Evolutionary conservation across 2,797 vertebrate species (phyloP).

Genomic region (Carapus acus): DNA sequence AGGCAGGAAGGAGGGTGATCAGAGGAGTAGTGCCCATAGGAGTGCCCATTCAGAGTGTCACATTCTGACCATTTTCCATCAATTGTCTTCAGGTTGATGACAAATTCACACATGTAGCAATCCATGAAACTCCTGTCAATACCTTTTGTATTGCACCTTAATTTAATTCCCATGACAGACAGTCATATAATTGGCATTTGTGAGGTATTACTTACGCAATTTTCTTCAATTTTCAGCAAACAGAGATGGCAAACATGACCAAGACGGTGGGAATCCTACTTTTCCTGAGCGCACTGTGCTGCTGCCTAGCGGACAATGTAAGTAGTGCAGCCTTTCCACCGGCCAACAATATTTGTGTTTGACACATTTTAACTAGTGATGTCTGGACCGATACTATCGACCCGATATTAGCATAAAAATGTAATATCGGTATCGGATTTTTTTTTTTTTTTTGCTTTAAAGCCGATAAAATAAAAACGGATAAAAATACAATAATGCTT

Average conservation of each 20-base stretch:
- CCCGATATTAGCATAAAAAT: too few relatives aligned
- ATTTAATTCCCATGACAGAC: neutral
- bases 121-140: too few relatives aligned
- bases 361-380: too few relatives aligned
- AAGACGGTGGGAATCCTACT: constrained; percentile 34
- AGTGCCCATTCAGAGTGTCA: neutral
- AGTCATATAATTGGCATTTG: neutral
- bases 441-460: constrained; percentile 3
- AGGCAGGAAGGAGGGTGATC: constrained; percentile 45
- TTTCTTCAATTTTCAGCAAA: constrained; percentile 34
- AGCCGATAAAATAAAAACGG: too few relatives aligned
- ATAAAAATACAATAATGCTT: too few relatives aligned
- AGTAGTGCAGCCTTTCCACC: constrained; percentile 34
- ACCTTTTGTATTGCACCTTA: too few relatives aligned
- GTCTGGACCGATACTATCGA: too few relatives aligned
- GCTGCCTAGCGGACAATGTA: constrained; percentile 61
- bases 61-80: constrained; percentile 31
- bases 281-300: constrained; percentile 61
- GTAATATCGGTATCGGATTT: too few relatives aligned
- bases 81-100: constrained; percentile 38
- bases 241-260: constrained; percentile 44
- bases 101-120: constrained; percentile 15
- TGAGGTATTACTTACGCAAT: neutral
- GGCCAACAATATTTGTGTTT: too few relatives aligned
- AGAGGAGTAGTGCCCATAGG: constrained; percentile 8